Base-by-base conservation (phyloP, 2,888 invertebrate genomes). In the Acronicta alni region DNA sequence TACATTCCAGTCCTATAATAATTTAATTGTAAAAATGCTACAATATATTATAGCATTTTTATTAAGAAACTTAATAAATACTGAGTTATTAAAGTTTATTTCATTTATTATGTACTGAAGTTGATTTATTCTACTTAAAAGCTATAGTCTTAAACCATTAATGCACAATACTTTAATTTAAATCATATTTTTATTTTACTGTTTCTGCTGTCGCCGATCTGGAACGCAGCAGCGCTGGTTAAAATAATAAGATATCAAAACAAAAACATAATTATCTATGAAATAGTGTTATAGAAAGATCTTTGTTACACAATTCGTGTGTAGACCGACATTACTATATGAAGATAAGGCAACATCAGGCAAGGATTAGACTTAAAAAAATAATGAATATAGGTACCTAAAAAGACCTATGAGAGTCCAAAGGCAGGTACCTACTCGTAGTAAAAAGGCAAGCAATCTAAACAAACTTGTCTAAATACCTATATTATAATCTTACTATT, bases 191-290 rank as follows among this genome's bases (percentile, higher is more conserved):
- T 59, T 55, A 30, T 30, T 30, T 12, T 38, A 66, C 69, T 72
- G 56, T 77, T 61, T 67, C 74, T 75, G 70, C 75, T 82, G 76
- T 85, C 80, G 79, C 83, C 81, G 64, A 79, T 84, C 81, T 77
- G 79, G 81, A 80, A 65, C 84, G 82, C 77, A 85, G 85, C 80
- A 83, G 78, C 77, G 62, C 53, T 35, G 55, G 60, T 51, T 64
- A 53, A 41, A 14, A 46, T 44, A 23, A 45, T 14, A 38, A 37
- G 23, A 2, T 55, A 12, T 14, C 38, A 46, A 14, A 18, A 18
- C 12, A n/a, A 26, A 18, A 3, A 39, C 14, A 18, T n/a, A 14
- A 30, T 16, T 49, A 12, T n/a, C n/a, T 32, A 39, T 46, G 38
- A 10, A n/a, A 26, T 30, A 14, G 30, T 15, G 15, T 12, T 38